Evolutionary conservation across 2,888 invertebrate genomes (phyloP).

Genomic region (Drosophila mercatorum): DNA sequence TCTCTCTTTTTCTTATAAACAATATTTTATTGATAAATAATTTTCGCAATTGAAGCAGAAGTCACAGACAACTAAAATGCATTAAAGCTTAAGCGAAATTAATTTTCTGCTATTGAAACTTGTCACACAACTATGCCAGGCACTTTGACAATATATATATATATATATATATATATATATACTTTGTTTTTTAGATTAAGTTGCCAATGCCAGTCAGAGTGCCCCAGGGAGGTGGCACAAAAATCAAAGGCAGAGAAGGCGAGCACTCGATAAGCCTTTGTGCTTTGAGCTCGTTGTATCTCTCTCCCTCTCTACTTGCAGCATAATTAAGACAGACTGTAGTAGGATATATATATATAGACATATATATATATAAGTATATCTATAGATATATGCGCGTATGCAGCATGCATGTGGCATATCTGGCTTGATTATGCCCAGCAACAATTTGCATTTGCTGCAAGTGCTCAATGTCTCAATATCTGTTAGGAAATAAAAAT

Average conservation of each 20-base stretch:
- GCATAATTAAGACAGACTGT: slow-evolving; percentile 43
- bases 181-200: slow-evolving; percentile 32
- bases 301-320: slow-evolving; percentile 4
- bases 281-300: background rate
- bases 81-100: slow-evolving; percentile 2
- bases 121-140: background rate
- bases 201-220: slow-evolving; percentile 19
- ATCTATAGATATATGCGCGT: background rate
- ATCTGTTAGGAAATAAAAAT: slow-evolving; percentile 66
- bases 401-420: slow-evolving; percentile 13
- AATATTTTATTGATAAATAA: background rate
- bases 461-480: slow-evolving; percentile 57
- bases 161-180: slow-evolving; percentile 9
- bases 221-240: slow-evolving; percentile 50
- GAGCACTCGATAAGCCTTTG: slow-evolving; percentile 40
- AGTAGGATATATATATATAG: background rate
- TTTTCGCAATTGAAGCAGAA: background rate
- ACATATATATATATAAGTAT: slow-evolving; percentile 5
- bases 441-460: slow-evolving; percentile 55
- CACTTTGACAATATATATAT: slow-evolving; percentile 24
- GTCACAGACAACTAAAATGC: background rate
- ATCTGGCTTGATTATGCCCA: slow-evolving; percentile 43
- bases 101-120: slow-evolving; percentile 18
- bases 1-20: background rate
- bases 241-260: slow-evolving; percentile 23